These are phyloP conservation scores for Ectemnius continuus DNA, from an alignment of 2,888 invertebrate genomes.

Conservation along the genomic window DNA sequence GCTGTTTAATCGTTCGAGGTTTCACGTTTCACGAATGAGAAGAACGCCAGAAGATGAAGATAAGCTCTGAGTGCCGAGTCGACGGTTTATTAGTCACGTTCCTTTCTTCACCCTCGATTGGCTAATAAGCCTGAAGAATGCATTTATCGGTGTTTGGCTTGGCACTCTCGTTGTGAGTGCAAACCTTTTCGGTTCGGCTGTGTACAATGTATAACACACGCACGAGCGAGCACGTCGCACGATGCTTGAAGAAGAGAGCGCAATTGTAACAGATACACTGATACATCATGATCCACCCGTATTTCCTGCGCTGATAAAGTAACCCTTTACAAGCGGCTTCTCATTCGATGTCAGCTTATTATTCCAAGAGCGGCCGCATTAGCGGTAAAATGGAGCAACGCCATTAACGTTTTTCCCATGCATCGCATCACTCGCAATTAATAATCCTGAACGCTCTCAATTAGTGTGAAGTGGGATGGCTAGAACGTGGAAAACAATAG, in stretches of 20 bases:
- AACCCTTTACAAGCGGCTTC: neutral
- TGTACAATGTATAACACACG: neutral
- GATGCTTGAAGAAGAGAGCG: neutral
- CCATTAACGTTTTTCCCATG: too few relatives aligned
- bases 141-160: too few relatives aligned
- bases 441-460: too few relatives aligned
- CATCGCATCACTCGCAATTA: too few relatives aligned
- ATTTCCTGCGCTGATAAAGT: neutral
- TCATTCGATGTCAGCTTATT: neutral
- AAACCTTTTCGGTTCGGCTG: conserved; percentile 9
- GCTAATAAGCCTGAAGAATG: too few relatives aligned
- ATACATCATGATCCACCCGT: neutral
- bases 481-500: neutral
- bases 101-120: too few relatives aligned
- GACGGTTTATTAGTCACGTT: neutral
- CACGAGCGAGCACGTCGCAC: neutral
- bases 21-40: conserved; percentile 3
- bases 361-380: neutral
- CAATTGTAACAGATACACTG: conserved; percentile 6
- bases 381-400: neutral
- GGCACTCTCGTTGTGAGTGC: neutral
- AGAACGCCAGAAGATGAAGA: neutral
- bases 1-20: neutral
- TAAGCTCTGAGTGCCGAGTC: neutral
- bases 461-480: too few relatives aligned